Base-by-base conservation (phyloP, 1,140 invertebrate species). In the Trissolcus basalis region DNA sequence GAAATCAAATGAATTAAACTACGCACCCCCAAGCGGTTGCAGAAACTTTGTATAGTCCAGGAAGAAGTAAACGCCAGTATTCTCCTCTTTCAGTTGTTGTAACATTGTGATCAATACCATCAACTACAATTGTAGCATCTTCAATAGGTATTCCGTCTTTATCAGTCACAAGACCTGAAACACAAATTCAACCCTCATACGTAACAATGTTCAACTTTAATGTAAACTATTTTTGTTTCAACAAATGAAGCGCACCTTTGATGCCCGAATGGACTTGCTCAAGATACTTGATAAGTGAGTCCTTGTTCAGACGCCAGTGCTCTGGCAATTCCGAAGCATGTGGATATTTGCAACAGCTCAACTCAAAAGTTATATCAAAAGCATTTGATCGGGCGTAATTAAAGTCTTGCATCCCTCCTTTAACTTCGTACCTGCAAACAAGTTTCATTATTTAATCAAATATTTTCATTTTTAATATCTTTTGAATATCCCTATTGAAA, bases 321-420 rank as follows among this genome's bases (percentile, higher is more conserved):
- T 88, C 81, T 0, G 92, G 90, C 75, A 99, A 84, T 4, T 91
- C 85, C 2, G 87, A 89, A 0, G 93, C 92, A 3, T 74, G 61
- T 0, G 98, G 97, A 88, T 94, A 98, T 89, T 99, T 99, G 87
- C 96, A 97, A 89, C 98, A 99, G 47, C 95, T 96, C 53, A 99
- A 85, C 86, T 99, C 98, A 75, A 99, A 93, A 5, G 98, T 99
- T 51, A 99, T 92, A 86, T 99, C 98, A 85, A 98, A 97, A 83
- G 96, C 96, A 87, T 99, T 99, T 8, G 95, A 98, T 71, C 94
- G 92, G 4, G 96, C 89, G 86, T 99, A 99, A 89, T 99, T 99
- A 85, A 97, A 99, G 87, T 99, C 98, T 89, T 99, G 97, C 97
- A 99, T 98, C 41, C 97, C 97, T 79, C 96, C 94, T 92, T 88